phyloP scores from a whole-genome alignment of 2,797 vertebrate genomes.

The Simalia tracyae region DNA sequence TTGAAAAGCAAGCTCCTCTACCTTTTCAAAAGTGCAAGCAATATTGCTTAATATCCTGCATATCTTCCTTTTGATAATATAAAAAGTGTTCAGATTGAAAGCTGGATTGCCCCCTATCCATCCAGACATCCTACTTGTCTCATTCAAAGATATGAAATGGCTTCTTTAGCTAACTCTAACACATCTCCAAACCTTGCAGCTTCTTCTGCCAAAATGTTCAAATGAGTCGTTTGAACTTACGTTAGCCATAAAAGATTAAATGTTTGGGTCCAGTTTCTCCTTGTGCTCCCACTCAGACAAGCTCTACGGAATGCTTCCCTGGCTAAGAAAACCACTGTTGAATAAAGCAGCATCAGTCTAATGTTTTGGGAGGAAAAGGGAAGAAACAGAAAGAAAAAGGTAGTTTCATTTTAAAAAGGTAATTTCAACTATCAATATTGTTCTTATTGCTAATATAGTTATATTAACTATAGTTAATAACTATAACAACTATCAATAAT shows the following conservation, averaged over 20 bases:
- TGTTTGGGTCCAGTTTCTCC: constrained; percentile 88
- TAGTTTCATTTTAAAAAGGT: background rate
- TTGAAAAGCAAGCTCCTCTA: background rate
- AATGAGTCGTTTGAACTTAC: constrained; percentile 73
- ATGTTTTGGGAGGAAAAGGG: background rate
- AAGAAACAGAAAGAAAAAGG: background rate
- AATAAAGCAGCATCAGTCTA: constrained; percentile 90
- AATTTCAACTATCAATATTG: background rate
- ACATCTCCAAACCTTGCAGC: background rate
- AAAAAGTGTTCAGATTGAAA: background rate
- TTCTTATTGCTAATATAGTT: background rate
- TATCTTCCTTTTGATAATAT: background rate
- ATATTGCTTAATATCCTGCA: background rate
- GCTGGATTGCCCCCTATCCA: background rate
- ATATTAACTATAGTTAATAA: background rate
- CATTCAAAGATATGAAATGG: background rate
- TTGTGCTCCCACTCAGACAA: constrained; percentile 84
- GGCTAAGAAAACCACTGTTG: constrained; percentile 89
- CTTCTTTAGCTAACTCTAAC: background rate
- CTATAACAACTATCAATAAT: background rate
- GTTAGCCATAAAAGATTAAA: constrained; percentile 93
- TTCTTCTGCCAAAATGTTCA: rapidly evolving
- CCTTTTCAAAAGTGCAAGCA: constrained; percentile 7
- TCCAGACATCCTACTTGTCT: background rate
- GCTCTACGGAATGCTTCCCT: constrained; percentile 94